Conservation (phyloP, 2,888 invertebrate genomes). For the Trichacis sp. region DNA sequence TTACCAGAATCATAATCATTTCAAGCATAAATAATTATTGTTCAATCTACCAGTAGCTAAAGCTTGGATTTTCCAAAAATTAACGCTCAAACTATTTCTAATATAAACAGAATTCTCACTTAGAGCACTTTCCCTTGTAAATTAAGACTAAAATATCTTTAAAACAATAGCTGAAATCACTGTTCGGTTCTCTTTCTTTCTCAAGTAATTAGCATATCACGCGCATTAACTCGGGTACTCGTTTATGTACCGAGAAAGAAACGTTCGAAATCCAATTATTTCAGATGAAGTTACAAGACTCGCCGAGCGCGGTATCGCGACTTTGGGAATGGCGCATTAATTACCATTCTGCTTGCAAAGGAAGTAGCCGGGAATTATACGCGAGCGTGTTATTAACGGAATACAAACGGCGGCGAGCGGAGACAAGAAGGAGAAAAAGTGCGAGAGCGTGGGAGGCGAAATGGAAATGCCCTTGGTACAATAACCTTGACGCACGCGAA, state of each 20-base stretch:
- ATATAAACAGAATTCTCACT: no score
- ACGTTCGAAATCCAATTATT: constrained; percentile 13
- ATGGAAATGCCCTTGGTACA: constrained; percentile 2
- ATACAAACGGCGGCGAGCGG: constrained; percentile 10
- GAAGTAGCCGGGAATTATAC: constrained; percentile 2
- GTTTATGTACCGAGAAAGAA: not conserved
- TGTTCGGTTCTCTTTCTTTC: not conserved
- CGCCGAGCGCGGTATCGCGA: not conserved
- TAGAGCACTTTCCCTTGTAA: not conserved
- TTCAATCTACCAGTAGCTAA: no score
- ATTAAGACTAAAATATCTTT: not conserved
- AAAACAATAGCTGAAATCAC: not conserved
- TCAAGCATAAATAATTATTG: no score
- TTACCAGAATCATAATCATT: no score
- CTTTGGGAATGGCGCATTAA: constrained; percentile 7
- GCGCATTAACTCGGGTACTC: not conserved
- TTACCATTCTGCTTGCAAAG: not conserved
- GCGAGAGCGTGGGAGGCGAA: constrained; percentile 6
- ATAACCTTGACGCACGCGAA: constrained; percentile 1
- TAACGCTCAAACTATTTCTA: no score
- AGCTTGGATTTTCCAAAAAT: no score
- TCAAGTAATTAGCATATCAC: not conserved
- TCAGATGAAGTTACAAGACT: constrained; percentile 6
- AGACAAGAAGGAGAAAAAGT: constrained; percentile 9
- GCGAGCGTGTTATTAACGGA: constrained; percentile 12